Percentiles rank a stretch among this genome's conserved stretches.
Evolutionary conservation across 2,888 invertebrate genomes (phyloP).

Genomic region (Mimas tiliae): DNA sequence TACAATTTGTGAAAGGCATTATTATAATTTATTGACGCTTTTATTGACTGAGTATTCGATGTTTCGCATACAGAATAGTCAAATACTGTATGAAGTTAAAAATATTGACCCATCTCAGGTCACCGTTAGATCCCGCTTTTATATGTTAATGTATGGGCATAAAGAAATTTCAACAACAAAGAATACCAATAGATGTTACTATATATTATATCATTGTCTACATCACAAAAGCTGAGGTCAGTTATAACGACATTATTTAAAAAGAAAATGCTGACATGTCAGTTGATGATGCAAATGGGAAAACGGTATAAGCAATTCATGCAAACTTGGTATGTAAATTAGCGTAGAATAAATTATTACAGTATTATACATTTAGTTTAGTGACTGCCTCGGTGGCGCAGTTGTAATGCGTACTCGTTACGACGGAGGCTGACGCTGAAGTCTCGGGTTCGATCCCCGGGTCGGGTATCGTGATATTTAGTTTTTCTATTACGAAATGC

Average conservation of each 20-base stretch:
- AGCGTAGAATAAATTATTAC: too few species aligned
- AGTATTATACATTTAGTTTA: too few species aligned
- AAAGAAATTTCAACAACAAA: conserved; percentile 19
- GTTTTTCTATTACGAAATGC: too few species aligned
- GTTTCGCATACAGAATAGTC: conserved; percentile 37
- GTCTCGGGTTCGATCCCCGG: too few species aligned
- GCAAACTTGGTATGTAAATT: not conserved
- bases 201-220: conserved; percentile 11
- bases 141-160: conserved; percentile 25
- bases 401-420: too few species aligned
- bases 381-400: too few species aligned
- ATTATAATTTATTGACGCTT: conserved; percentile 65
- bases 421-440: too few species aligned
- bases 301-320: not conserved
- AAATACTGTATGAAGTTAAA: conserved; percentile 17
- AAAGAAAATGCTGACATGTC: not conserved
- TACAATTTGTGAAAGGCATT: conserved; percentile 60
- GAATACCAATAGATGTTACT: not conserved
- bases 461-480: too few species aligned
- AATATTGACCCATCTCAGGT: conserved; percentile 52
- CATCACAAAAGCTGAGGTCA: conserved; percentile 15
- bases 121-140: conserved; percentile 45
- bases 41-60: conserved; percentile 48
- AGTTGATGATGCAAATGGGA: not conserved
- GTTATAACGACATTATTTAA: conserved; percentile 12